A percentile compares a stretch with the other conserved stretches of the same genome.
phyloP scores from a whole-genome alignment of 2,888 invertebrate species.

The Zele albiditarsus region DNA sequence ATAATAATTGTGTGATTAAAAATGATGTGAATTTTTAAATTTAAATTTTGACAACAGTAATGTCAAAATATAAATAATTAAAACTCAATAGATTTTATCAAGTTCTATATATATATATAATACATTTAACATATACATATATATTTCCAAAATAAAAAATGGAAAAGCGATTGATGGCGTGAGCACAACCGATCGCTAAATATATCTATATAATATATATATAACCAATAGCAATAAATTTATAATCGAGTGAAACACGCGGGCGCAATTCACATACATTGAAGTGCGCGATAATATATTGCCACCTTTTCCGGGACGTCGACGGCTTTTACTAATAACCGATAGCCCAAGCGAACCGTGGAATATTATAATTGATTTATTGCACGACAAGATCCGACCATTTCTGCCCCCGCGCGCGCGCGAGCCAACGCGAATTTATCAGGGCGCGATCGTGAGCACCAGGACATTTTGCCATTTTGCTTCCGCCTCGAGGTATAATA shows the following conservation, averaged over 20 bases:
- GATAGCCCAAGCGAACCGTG: constrained; percentile 72
- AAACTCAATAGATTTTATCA: too few relatives aligned
- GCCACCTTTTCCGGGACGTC: constrained; percentile 69
- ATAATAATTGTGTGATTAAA: too few relatives aligned
- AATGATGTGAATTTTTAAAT: too few relatives aligned
- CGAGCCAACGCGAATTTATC: constrained; percentile 64
- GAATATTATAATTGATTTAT: constrained; percentile 74
- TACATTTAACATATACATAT: background rate
- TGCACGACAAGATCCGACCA: constrained; percentile 48
- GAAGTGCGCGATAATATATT: constrained; percentile 62
- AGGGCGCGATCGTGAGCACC: constrained; percentile 56
- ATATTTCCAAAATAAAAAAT: background rate
- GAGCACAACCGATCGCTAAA: background rate
- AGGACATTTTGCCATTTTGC: constrained; percentile 37
- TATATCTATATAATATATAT: background rate
- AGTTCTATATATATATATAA: too few relatives aligned
- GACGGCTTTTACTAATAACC: constrained; percentile 72
- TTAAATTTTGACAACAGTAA: too few relatives aligned
- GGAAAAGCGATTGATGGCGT: background rate
- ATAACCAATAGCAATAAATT: constrained; percentile 54
- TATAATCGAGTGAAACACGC: constrained; percentile 67
- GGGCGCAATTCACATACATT: constrained; percentile 45
- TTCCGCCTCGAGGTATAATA: constrained; percentile 39
- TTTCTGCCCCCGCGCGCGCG: background rate
- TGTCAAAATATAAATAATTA: too few relatives aligned